A percentile compares a stretch with the other conserved stretches of the same genome.
Evolutionary conservation across 2,888 invertebrate genomes (phyloP).

Genomic region (Amblyjoppa fuscipennis): DNA sequence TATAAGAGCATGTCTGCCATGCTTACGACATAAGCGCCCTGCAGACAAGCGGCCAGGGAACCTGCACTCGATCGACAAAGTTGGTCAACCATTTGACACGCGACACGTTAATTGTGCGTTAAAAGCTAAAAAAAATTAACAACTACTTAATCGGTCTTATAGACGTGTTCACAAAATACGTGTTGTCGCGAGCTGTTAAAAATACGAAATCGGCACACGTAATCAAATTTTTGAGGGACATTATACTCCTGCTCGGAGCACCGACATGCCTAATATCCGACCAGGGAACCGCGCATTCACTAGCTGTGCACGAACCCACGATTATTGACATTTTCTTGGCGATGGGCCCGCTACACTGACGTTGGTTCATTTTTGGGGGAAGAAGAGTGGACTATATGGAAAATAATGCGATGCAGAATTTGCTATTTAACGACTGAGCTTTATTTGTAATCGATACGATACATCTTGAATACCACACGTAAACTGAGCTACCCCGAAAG

Average conservation of each 20-base stretch:
- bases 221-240: slow-evolving; percentile 37
- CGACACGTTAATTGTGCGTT: slow-evolving; percentile 64
- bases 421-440: too few species aligned
- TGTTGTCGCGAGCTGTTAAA: slow-evolving; percentile 45
- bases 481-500: too few species aligned
- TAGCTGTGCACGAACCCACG: too few species aligned
- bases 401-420: too few species aligned
- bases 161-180: slow-evolving; percentile 56
- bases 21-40: slow-evolving; percentile 61
- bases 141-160: slow-evolving; percentile 26
- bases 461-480: too few species aligned
- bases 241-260: slow-evolving; percentile 43
- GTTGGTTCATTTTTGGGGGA: too few species aligned
- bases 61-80: slow-evolving; percentile 63
- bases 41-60: slow-evolving; percentile 52
- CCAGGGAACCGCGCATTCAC: slow-evolving; percentile 50
- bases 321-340: too few species aligned
- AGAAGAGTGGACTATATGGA: too few species aligned
- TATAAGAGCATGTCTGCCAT: slow-evolving; percentile 67
- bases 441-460: too few species aligned
- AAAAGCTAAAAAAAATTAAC: slow-evolving; percentile 45
- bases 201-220: slow-evolving; percentile 46
- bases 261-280: slow-evolving; percentile 55
- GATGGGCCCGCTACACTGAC: too few species aligned
- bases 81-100: slow-evolving; percentile 63